Base-by-base conservation (phyloP, 2,888 invertebrate genomes). In the Eupithecia centaureata region DNA sequence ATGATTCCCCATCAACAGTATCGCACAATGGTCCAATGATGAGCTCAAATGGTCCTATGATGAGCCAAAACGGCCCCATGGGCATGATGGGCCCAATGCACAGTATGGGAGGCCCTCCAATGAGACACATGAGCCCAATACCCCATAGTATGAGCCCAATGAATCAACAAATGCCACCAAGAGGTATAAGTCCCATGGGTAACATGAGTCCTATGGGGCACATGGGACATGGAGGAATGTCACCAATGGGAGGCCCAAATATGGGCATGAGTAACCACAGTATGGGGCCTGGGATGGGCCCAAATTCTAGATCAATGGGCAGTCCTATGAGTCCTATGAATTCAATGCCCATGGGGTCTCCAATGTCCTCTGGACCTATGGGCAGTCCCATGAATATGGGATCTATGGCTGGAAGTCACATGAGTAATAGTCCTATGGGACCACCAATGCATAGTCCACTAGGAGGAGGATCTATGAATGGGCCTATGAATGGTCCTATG, bases 241-340 rank as follows among this genome's bases (percentile, higher is more conserved):
- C 95, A 57, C 95, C 96, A 8, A 96, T 96, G 95, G 95, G 95
- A 71, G 96, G 95, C 54, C 94, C 95, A 38, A 95, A 94, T 74
- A 95, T 95, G 95, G 95, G 91, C 51, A 95, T 95, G 91, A 95
- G 94, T 73, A 95, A 94, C 85, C 94, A 94, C 79, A 94, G 88
- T 73, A 94, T 95, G 94, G 94, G 94, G 1, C 95, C 95, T 68
- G 94, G 94, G 67, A 93, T 94, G 92, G 94, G 92, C 0, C 94
- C 94, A 1, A 82, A 83, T 70, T 93, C 93, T 71, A 94, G 95
- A 74, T 94, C 95, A 70, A 95, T 96, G 95, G 95, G 95, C 33
- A 95, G 95, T 79, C 95, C 96, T n/a, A 96, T 96, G 95, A 95
- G 95, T 70, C 96, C 96, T 18, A 96, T 96, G 95, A 96, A 95